Percentiles rank a stretch among this genome's conserved stretches.
phyloP scores from a whole-genome alignment of 2,888 invertebrate species.

The Aporophyla nigra region DNA sequence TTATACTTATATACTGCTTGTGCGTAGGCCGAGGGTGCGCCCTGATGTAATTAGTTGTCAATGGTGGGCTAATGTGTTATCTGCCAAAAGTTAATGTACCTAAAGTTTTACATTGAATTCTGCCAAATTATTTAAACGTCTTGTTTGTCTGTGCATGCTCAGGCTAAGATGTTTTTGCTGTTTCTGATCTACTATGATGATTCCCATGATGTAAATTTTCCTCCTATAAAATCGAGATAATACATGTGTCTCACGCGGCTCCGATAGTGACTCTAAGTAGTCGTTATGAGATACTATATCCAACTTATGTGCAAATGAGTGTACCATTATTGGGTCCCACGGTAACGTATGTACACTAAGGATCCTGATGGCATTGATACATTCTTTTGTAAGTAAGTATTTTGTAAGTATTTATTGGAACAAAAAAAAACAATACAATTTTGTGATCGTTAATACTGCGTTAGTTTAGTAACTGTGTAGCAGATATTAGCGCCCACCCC shows the following conservation, averaged over 20 bases:
- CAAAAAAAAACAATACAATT: no score
- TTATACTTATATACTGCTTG: conserved; percentile 43
- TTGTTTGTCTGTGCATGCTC: background rate
- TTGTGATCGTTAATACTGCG: no score
- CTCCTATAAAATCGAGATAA: background rate
- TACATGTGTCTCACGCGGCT: background rate
- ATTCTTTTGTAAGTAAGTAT: background rate
- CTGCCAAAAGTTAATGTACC: conserved; percentile 29
- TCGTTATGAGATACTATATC: background rate
- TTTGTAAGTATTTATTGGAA: no score
- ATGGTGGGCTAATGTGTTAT: conserved; percentile 50
- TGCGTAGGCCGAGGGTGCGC: conserved; percentile 33
- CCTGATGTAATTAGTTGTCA: conserved; percentile 58
- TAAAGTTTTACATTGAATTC: background rate
- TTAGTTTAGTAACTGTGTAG: no score
- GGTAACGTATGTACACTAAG: background rate
- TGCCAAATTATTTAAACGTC: background rate
- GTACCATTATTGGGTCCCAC: background rate
- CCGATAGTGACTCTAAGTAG: background rate
- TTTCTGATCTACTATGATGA: background rate
- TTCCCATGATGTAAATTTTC: background rate
- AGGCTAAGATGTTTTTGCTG: background rate
- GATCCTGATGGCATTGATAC: background rate
- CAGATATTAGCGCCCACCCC: no score
- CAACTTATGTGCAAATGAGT: background rate